Evolutionary conservation across 2,888 invertebrate genomes (phyloP).

Genomic region (Apamea anceps): DNA sequence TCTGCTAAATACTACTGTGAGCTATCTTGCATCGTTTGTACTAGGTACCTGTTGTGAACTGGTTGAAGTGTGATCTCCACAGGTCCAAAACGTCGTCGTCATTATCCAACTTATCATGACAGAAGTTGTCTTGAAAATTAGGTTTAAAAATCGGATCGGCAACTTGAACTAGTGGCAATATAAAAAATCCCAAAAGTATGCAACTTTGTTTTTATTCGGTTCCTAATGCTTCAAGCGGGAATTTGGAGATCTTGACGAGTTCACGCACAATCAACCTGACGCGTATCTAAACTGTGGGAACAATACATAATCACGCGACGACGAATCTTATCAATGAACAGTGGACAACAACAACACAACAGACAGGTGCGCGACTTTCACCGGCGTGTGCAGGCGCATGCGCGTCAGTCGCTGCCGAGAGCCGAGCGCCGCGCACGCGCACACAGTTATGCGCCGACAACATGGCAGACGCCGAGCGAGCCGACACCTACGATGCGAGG

Average conservation of each 20-base stretch:
- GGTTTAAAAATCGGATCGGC: neutral
- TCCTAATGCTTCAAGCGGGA: neutral
- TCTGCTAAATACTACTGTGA: constrained; percentile 30
- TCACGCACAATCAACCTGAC: neutral
- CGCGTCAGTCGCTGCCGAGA: constrained; percentile 66
- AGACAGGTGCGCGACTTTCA: constrained; percentile 69
- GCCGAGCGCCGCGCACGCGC: constrained; percentile 63
- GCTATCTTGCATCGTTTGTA: neutral
- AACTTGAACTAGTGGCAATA: neutral
- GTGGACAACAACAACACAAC: constrained; percentile 60
- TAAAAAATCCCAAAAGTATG: neutral
- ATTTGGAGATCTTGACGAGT: neutral
- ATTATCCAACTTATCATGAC: neutral
- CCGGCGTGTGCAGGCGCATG: constrained; percentile 60
- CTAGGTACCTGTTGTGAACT: neutral
- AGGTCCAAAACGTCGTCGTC: neutral
- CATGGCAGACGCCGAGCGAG: constrained; percentile 69
- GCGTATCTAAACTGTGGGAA: constrained; percentile 38
- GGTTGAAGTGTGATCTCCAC: neutral
- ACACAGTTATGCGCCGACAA: constrained; percentile 68
- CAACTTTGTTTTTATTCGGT: neutral
- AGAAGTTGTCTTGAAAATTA: neutral
- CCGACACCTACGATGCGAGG: constrained; percentile 71
- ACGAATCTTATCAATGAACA: constrained; percentile 61
- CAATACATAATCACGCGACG: constrained; percentile 44